phyloP scores from a whole-genome alignment of 2,113 vertebrate species.

The Chaenogobius annularis region DNA sequence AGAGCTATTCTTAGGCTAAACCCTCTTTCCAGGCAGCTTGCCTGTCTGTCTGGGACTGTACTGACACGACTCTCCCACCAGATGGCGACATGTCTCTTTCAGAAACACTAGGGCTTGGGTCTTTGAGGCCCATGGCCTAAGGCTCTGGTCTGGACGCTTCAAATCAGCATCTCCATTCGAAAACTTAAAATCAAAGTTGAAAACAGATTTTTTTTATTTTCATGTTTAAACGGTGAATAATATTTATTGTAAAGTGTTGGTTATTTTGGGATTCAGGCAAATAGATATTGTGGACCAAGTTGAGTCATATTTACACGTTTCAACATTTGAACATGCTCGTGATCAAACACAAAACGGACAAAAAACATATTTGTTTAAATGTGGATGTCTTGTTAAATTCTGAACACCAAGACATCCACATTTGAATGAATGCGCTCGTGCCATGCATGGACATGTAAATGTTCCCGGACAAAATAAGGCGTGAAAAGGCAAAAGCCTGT shows the following conservation, averaged over 20 bases:
- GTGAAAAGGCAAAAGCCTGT: not conserved
- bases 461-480: not conserved
- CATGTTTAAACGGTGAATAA: conserved; percentile 32
- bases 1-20: not conserved
- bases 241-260: conserved; percentile 64
- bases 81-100: not conserved
- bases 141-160: not conserved
- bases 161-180: not conserved
- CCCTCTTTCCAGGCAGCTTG: not conserved
- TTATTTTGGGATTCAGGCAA: conserved; percentile 41
- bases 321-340: conserved; percentile 35
- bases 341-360: not conserved
- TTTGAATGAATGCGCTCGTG: not conserved
- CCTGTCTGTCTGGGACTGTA: not conserved
- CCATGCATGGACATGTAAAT: not conserved
- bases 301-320: conserved; percentile 53
- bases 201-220: not conserved
- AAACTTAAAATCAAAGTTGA: conserved; percentile 21
- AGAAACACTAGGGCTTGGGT: not conserved
- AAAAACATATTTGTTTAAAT: not conserved
- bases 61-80: not conserved
- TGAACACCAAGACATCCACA: too few relatives aligned
- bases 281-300: conserved; percentile 42
- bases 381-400: not conserved
- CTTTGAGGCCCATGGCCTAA: not conserved